Percentiles rank a stretch among this genome's conserved stretches.
These are phyloP conservation scores for Mayetiola destructor DNA, from an alignment of 2,888 invertebrate species.

Conservation along the genomic window DNA sequence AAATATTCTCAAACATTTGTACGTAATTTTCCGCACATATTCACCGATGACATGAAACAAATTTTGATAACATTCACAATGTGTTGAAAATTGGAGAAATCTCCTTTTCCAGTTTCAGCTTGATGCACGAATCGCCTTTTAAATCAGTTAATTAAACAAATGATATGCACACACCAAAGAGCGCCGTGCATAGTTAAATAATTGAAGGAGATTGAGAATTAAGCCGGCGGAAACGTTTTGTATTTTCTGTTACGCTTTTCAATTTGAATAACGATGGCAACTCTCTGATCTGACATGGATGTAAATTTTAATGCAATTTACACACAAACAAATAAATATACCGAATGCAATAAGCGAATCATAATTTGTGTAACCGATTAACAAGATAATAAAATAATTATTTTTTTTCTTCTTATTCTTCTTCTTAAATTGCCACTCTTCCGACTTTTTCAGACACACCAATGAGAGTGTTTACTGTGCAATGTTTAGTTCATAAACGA, in stretches of 20 bases:
- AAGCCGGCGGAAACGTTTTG: slow-evolving; percentile 11
- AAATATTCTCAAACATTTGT: no score
- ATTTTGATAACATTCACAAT: no score
- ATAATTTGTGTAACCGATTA: slow-evolving; percentile 10
- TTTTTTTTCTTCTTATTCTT: neutral
- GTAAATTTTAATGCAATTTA: neutral
- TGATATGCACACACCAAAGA: slow-evolving; percentile 7
- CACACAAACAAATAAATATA: no score
- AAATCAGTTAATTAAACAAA: slow-evolving; percentile 2
- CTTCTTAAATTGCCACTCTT: no score
- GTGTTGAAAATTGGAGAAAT: no score
- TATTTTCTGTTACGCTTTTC: slow-evolving; percentile 11
- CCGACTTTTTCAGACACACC: no score
- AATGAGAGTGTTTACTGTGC: no score
- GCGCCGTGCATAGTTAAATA: neutral
- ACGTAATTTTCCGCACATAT: no score
- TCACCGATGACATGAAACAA: no score
- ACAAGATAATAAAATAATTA: slow-evolving; percentile 12
- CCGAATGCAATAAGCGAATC: slow-evolving; percentile 6
- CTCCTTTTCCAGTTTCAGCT: no score
- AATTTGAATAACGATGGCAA: slow-evolving; percentile 11
- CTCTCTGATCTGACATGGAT: neutral
- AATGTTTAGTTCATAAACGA: no score
- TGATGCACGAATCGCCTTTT: slow-evolving; percentile 2
- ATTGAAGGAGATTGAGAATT: neutral